A percentile compares a stretch with the other conserved stretches of the same genome.
Evolutionary conservation across 64 coral and sea anemone species (phyloP).

Genomic region (Montipora capricornis): DNA sequence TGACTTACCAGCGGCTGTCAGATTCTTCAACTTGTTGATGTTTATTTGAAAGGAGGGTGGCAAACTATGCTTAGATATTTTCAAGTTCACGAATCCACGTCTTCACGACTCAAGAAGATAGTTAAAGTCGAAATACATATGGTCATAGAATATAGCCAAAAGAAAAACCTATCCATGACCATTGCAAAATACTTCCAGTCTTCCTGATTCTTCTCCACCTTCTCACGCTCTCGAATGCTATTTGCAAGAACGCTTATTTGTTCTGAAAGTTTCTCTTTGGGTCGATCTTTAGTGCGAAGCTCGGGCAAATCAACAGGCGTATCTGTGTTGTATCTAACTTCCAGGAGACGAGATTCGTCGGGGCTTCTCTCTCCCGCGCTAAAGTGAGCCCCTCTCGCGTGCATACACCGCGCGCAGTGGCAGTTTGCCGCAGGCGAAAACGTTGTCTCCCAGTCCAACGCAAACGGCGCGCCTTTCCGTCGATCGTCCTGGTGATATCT

Average conservation of each 20-base stretch:
- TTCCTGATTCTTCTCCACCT: conserved; percentile 75
- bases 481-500: conserved; percentile 34
- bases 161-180: conserved; percentile 92
- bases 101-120: conserved; percentile 57
- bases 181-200: conserved; percentile 97
- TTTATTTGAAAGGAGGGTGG: not conserved
- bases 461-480: conserved; percentile 34
- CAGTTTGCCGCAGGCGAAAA: conserved; percentile 76
- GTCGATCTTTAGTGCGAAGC: conserved; percentile 26
- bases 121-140: conserved; percentile 75
- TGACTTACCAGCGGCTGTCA: too few species aligned
- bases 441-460: conserved; percentile 57
- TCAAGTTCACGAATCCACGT: not conserved
- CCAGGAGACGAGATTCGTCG: conserved; percentile 50
- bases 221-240: conserved; percentile 66
- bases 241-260: conserved; percentile 83
- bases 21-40: not conserved
- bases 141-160: conserved; percentile 86
- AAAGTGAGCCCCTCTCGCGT: conserved; percentile 34
- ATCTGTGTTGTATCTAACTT: conserved; percentile 42
- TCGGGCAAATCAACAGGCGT: conserved; percentile 44
- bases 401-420: conserved; percentile 77
- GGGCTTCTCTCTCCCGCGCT: conserved; percentile 39
- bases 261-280: conserved; percentile 46
- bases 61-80: not conserved